Evolutionary conservation across 2,797 vertebrate genomes (phyloP).

Genomic region (Spea hammondii): DNA sequence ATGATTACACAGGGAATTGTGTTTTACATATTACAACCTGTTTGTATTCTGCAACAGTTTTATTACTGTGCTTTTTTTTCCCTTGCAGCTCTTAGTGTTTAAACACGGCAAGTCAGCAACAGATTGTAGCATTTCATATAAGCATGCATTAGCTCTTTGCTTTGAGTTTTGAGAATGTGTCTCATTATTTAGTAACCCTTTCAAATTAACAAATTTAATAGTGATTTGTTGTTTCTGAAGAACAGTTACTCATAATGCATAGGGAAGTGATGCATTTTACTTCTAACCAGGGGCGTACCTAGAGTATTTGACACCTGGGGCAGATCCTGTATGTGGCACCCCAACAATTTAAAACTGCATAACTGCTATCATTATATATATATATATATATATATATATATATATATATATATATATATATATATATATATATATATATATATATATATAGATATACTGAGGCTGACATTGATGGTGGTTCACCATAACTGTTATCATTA

Average conservation of each 20-base stretch:
- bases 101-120: slow-evolving; percentile 23
- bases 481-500: no score
- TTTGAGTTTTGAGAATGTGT: slow-evolving; percentile 35
- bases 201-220: slow-evolving; percentile 39
- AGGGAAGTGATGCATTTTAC: slow-evolving; percentile 7
- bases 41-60: slow-evolving; percentile 60
- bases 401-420: no score
- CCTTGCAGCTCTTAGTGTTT: slow-evolving; percentile 2
- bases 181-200: slow-evolving; percentile 32
- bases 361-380: no score
- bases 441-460: no score
- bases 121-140: slow-evolving; percentile 42
- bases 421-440: no score
- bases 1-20: slow-evolving; percentile 55
- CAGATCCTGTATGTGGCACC: no score
- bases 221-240: slow-evolving; percentile 23
- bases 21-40: slow-evolving; percentile 59
- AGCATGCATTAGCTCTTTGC: slow-evolving; percentile 38
- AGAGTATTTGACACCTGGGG: no score
- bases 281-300: neutral
- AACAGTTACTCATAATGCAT: slow-evolving; percentile 36
- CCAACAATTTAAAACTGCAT: no score
- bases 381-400: no score
- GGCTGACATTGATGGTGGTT: no score
- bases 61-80: slow-evolving; percentile 34